Evolutionary conservation across 2,888 invertebrate species (phyloP).

Genomic region (Galerucella pusilla): DNA sequence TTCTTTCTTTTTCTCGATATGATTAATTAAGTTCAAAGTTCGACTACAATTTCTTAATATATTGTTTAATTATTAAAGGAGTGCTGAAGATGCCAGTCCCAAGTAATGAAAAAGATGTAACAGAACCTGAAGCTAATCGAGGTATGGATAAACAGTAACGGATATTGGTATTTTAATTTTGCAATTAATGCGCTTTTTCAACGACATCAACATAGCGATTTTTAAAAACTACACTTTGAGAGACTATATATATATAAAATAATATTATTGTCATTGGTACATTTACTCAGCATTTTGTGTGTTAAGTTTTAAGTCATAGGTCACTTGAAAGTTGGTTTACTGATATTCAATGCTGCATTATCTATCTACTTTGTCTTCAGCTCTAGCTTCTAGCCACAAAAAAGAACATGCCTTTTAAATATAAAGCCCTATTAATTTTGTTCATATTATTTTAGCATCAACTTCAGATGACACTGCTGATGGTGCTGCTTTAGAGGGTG

Average conservation of each 20-base stretch:
- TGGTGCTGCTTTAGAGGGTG: constrained; percentile 21
- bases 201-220: background rate
- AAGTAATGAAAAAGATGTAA: constrained; percentile 24
- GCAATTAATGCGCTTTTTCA: background rate
- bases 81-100: constrained; percentile 33
- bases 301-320: background rate
- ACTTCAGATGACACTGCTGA: constrained; percentile 30
- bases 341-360: background rate
- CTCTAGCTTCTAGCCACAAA: background rate
- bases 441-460: constrained; percentile 23
- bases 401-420: no score
- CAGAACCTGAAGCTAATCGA: constrained; percentile 11
- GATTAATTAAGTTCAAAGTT: background rate
- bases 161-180: background rate
- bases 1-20: background rate
- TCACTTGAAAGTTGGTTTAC: background rate
- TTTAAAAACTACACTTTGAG: background rate
- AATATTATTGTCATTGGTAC: background rate
- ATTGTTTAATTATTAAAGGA: background rate
- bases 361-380: background rate
- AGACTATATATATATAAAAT: background rate
- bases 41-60: background rate
- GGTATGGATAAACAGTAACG: background rate
- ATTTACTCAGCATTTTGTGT: background rate
- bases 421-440: background rate